These are phyloP conservation scores for Diprion similis DNA, from an alignment of 1,140 invertebrate species.

Conservation along the genomic window DNA sequence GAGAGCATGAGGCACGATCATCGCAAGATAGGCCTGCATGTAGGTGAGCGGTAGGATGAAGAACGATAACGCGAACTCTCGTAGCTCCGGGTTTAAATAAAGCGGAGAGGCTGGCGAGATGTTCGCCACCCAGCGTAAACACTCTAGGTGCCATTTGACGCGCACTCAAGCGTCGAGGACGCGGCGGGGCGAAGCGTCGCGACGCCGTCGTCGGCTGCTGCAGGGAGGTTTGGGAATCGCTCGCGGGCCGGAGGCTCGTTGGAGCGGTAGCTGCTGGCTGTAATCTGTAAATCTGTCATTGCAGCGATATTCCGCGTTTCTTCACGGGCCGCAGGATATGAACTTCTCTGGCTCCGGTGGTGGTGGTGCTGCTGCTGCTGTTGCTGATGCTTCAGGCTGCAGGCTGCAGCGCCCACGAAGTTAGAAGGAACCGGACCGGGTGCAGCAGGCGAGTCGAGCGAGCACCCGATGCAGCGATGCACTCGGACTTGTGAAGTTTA, in stretches of 20 bases:
- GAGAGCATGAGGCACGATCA: no score
- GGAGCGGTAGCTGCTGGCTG: conserved; percentile 35
- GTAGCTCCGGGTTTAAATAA: conserved; percentile 18
- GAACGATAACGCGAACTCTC: not conserved
- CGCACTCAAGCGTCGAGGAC: conserved; percentile 30
- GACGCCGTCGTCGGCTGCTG: conserved; percentile 14
- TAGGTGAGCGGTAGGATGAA: not conserved
- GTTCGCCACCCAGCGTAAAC: conserved; percentile 51
- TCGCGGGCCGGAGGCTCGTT: conserved; percentile 17
- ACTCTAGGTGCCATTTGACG: conserved; percentile 57
- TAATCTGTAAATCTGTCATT: conserved; percentile 62
- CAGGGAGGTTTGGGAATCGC: conserved; percentile 40
- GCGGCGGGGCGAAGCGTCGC: conserved; percentile 26
- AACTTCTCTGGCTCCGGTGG: conserved; percentile 30
- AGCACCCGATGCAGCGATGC: not conserved
- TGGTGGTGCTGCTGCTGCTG: conserved; percentile 29
- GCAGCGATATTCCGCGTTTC: conserved; percentile 46
- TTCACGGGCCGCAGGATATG: conserved; percentile 35
- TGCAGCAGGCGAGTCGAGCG: not conserved
- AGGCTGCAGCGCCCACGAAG: conserved; percentile 13
- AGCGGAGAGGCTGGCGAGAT: conserved; percentile 28
- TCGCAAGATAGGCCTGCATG: no score
- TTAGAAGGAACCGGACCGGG: not conserved
- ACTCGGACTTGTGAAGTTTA: not conserved
- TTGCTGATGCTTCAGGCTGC: conserved; percentile 29